Conservation (phyloP, 2,888 invertebrate genomes). For the Andrena hattorfiana region DNA sequence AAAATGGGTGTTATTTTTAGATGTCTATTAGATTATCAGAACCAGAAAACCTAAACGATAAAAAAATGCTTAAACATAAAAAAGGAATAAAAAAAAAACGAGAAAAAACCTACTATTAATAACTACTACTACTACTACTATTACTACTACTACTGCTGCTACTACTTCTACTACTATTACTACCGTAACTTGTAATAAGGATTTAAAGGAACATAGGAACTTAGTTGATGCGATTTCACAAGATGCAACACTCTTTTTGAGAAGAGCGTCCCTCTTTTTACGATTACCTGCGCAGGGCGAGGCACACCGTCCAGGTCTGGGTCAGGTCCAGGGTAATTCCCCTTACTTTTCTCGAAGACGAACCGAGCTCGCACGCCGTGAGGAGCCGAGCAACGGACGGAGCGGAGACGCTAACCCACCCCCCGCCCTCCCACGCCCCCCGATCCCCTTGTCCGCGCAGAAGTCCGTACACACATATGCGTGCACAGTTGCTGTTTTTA, state of each 20-base stretch:
- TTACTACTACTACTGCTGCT: slow-evolving; percentile 62
- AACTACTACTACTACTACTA: slow-evolving; percentile 64
- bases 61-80: slow-evolving; percentile 77
- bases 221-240: slow-evolving; percentile 81
- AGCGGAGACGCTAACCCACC: background rate
- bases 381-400: background rate
- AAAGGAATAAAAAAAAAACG: slow-evolving; percentile 77
- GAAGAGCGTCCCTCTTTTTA: slow-evolving; percentile 68
- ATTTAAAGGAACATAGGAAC: slow-evolving; percentile 80
- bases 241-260: slow-evolving; percentile 66
- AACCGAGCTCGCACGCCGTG: background rate
- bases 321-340: background rate
- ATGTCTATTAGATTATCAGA: slow-evolving; percentile 85
- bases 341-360: slow-evolving; percentile 12
- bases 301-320: slow-evolving; percentile 5
- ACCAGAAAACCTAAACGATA: slow-evolving; percentile 85
- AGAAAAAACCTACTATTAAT: slow-evolving; percentile 73
- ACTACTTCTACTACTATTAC: slow-evolving; percentile 69
- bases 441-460: background rate
- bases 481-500: slow-evolving; percentile 33
- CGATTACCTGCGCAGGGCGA: slow-evolving; percentile 59
- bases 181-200: slow-evolving; percentile 80
- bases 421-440: background rate
- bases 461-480: background rate
- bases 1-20: slow-evolving; percentile 85